phyloP scores from a whole-genome alignment of 2,113 vertebrate genomes.

The Archocentrus centrarchus region DNA sequence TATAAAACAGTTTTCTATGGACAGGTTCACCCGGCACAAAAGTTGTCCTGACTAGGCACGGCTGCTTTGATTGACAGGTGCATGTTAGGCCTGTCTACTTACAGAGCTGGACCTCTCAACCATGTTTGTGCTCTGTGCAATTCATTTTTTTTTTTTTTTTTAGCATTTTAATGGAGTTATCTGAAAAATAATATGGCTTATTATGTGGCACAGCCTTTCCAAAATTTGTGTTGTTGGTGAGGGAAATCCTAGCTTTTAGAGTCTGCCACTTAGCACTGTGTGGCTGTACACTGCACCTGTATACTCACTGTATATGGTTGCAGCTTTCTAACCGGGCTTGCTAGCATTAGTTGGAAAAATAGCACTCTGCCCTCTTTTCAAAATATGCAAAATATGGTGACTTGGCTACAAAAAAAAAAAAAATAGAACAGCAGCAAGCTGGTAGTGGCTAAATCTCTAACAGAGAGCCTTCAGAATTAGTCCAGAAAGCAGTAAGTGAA shows the following conservation, averaged over 20 bases:
- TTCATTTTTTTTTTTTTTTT: accelerated
- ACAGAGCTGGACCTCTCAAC: too few relatives aligned
- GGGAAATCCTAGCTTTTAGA: background rate
- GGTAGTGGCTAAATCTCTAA: background rate
- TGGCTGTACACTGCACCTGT: background rate
- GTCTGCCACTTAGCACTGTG: background rate
- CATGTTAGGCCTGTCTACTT: accelerated
- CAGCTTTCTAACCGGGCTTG: too few relatives aligned
- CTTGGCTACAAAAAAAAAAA: background rate
- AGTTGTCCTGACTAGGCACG: background rate
- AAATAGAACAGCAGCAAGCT: background rate
- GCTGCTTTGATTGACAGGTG: background rate
- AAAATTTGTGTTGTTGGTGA: accelerated
- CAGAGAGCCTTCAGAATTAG: too few relatives aligned
- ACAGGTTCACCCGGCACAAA: background rate
- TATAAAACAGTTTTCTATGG: background rate
- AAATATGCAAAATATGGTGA: background rate
- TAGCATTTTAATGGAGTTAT: background rate
- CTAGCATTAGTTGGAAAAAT: background rate
- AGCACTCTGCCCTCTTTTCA: background rate
- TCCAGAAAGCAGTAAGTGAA: background rate
- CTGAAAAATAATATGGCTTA: background rate
- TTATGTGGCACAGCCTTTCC: background rate
- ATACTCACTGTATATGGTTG: too few relatives aligned
- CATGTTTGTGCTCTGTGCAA: too few relatives aligned